Percentiles rank a stretch among this genome's conserved stretches.
phyloP scores from a whole-genome alignment of 2,113 vertebrate genomes.

The Chelonoidis abingdonii region DNA sequence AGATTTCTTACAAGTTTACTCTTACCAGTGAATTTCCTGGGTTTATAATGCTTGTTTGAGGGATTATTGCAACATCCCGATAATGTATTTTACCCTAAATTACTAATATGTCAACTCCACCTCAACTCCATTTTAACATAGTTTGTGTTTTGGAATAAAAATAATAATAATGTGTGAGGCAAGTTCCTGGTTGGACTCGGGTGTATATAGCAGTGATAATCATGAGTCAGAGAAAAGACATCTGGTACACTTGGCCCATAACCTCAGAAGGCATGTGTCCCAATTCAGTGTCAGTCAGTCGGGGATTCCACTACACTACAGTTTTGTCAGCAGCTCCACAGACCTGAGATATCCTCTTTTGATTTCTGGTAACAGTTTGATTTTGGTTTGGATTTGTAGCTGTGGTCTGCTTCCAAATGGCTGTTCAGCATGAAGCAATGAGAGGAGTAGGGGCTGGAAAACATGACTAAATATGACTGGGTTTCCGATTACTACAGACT shows the following conservation, averaged over 20 bases:
- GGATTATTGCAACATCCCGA: background rate
- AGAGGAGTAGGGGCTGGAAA: constrained; percentile 58
- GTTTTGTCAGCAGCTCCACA: fast-evolving
- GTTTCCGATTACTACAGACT: constrained; percentile 34
- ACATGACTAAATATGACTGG: constrained; percentile 75
- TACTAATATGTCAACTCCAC: background rate
- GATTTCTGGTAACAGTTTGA: background rate
- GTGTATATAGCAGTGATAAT: background rate
- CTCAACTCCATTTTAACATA: background rate
- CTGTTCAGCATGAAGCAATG: background rate
- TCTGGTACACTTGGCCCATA: background rate
- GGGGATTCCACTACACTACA: background rate
- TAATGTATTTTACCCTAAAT: background rate
- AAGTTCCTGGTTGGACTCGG: background rate
- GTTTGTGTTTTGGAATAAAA: background rate
- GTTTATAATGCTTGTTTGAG: background rate
- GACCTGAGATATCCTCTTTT: background rate
- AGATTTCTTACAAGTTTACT: background rate
- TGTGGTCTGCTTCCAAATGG: background rate
- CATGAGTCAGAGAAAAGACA: background rate
- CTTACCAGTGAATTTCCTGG: background rate
- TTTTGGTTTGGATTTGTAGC: constrained; percentile 10
- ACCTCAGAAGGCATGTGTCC: background rate
- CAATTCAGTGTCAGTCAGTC: background rate
- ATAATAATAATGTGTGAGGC: background rate